A percentile compares a stretch with the other conserved stretches of the same genome.
These are phyloP conservation scores for Spodoptera litura DNA, from an alignment of 1,140 invertebrate species.

Conservation along the genomic window DNA sequence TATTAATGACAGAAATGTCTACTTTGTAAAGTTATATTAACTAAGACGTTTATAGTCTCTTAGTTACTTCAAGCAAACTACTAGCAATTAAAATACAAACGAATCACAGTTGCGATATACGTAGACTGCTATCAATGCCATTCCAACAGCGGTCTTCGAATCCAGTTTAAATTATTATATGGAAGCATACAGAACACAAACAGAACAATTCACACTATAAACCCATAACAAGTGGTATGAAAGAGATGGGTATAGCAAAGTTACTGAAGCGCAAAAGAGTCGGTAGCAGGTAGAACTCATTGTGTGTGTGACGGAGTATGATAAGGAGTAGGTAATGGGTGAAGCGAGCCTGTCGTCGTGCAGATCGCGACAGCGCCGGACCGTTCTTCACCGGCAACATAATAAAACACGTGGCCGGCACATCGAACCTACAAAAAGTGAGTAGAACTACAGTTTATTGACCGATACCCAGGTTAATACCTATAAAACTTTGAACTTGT, in stretches of 20 bases:
- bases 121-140: background rate
- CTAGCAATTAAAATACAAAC: no score
- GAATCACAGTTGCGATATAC: no score
- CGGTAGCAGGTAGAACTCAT: conserved; percentile 52
- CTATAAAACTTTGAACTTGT: conserved; percentile 11
- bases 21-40: no score
- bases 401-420: conserved; percentile 77
- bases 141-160: background rate
- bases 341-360: conserved; percentile 71
- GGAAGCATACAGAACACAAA: conserved; percentile 29
- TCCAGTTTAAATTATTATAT: conserved; percentile 22
- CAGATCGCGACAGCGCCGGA: conserved; percentile 71
- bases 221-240: conserved; percentile 30
- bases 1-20: no score
- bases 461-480: conserved; percentile 30
- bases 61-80: no score
- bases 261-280: conserved; percentile 59
- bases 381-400: conserved; percentile 52
- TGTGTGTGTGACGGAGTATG: conserved; percentile 60
- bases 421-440: conserved; percentile 67
- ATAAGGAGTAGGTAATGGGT: conserved; percentile 55
- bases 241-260: conserved; percentile 52
- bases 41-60: no score
- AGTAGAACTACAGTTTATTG: conserved; percentile 53
- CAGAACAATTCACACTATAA: conserved; percentile 36